Base-by-base conservation (phyloP, 2,888 invertebrate species). In the Yponomeuta malinellus region DNA sequence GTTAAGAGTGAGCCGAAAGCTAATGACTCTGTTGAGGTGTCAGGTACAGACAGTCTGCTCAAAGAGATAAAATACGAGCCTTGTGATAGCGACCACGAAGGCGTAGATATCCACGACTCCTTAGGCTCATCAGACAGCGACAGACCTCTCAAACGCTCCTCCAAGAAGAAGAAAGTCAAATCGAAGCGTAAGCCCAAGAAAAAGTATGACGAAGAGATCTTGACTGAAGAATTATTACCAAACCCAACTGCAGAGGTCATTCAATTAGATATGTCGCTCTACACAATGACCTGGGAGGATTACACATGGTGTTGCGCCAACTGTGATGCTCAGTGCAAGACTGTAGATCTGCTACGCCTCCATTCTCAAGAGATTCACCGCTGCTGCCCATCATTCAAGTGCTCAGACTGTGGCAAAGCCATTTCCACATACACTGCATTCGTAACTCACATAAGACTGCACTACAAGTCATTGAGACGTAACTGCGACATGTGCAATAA, bases 401-500 rank as follows among this genome's bases (percentile, higher is more conserved):
- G 91, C 73, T 81, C 86, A 0, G 88, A 89, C 4, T 92, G 92
- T 1, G 78, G 80, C 1, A 89, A 88, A 77, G 81, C 86, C 0
- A 74, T 85, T 0, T 76, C 78, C 0, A 88, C 79, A 65, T 88
- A 81, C 71, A 83, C 84, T 72, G 75, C 81, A 0, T 90, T 90
- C 48, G 74, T 91, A 0, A 86, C 83, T 72, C 92, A 92, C 74
- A 83, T 85, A 1, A 77, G 88, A 8, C 76, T 81, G 63, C 91
- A 91, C 68, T 88, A 86, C 52, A 88, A 85, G 63, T 70, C 81
- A 1, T 74, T 92, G 0, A 75, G 84, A 37, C 85, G 87, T 72
- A 88, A 87, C 73, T 92, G 92, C 72, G 92, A 92, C 71, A 83
- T 80, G 48, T 92, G 92, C 71, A 88, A 88, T 43, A 84, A 84